These are phyloP conservation scores for Fragum sueziense DNA, from an alignment of 2,888 invertebrate species.

Conservation along the genomic window DNA sequence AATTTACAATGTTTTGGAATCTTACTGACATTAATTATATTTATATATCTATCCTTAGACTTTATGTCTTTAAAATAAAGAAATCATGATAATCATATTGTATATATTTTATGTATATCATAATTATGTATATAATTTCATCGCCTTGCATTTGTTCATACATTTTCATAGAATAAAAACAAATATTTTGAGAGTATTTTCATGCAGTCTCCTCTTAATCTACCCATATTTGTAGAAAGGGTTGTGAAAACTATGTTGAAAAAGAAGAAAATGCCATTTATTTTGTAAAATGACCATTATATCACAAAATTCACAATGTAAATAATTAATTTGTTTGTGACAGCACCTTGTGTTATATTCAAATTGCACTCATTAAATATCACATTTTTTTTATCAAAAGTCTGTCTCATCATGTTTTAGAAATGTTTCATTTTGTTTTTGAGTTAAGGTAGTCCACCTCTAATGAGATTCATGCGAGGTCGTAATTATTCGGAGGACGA, in stretches of 20 bases:
- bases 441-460: too few species aligned
- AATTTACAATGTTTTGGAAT: too few species aligned
- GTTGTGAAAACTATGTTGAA: not conserved
- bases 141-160: too few species aligned
- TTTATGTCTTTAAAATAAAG: not conserved
- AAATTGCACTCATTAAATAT: not conserved
- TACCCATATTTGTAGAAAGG: not conserved
- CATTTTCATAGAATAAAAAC: too few species aligned
- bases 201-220: too few species aligned
- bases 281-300: too few species aligned
- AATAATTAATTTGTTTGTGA: not conserved
- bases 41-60: not conserved
- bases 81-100: not conserved
- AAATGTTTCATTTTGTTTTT: not conserved
- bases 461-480: too few species aligned
- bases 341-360: not conserved
- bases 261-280: not conserved
- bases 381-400: not conserved
- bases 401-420: not conserved
- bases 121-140: too few species aligned
- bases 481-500: too few species aligned
- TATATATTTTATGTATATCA: too few species aligned
- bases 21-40: too few species aligned
- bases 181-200: too few species aligned
- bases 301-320: not conserved